These are phyloP conservation scores for Pectinophora gossypiella DNA, from an alignment of 1,140 invertebrate genomes.

Conservation along the genomic window DNA sequence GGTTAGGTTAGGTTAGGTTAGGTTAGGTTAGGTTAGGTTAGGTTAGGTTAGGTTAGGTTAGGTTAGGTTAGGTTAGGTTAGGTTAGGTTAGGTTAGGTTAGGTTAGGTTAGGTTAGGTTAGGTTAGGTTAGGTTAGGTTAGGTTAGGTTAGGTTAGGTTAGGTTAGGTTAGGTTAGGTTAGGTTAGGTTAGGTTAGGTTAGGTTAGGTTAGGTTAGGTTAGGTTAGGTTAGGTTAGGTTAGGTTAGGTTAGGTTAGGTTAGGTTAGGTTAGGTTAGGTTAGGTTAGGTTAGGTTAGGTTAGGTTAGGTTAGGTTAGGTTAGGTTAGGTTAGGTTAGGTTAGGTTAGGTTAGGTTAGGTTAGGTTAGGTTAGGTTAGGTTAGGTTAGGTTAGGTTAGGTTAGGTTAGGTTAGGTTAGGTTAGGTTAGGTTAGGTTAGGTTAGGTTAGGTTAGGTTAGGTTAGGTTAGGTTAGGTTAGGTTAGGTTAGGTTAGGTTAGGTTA, in stretches of 20 bases:
- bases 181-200: slow-evolving; percentile 4
- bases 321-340: slow-evolving; percentile 7
- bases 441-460: slow-evolving; percentile 10
- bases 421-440: slow-evolving; percentile 13
- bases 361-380: slow-evolving; percentile 1
- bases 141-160: slow-evolving; percentile 8
- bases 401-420: slow-evolving; percentile 18
- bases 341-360: slow-evolving; percentile 5
- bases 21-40: slow-evolving; percentile 6
- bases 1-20: slow-evolving; percentile 10
- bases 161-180: not conserved
- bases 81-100: slow-evolving; percentile 7
- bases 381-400: slow-evolving; percentile 9
- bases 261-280: slow-evolving; percentile 9
- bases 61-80: slow-evolving; percentile 3
- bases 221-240: slow-evolving; percentile 12
- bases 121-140: slow-evolving; percentile 8
- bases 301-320: slow-evolving; percentile 9
- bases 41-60: slow-evolving; percentile 7
- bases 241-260: slow-evolving; percentile 8
- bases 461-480: slow-evolving; percentile 3
- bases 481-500: slow-evolving; percentile 14
- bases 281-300: slow-evolving; percentile 12
- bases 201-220: slow-evolving; percentile 5
- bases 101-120: slow-evolving; percentile 8